Percentiles rank a stretch among this genome's conserved stretches.
Conservation (phyloP, 2,888 invertebrate species). For the Panopea generosa region DNA sequence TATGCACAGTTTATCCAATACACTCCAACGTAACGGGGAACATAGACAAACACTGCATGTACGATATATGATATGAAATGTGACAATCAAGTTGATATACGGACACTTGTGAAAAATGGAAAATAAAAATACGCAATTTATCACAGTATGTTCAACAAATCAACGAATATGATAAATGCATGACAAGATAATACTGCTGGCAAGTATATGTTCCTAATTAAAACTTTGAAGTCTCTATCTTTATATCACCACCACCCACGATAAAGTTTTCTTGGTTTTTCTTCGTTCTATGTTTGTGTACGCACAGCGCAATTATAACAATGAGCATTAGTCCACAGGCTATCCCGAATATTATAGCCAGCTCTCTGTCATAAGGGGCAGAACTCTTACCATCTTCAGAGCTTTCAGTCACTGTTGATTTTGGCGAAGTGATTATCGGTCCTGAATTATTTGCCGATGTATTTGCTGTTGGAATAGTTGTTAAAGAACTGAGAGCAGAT, state of each 20-base stretch:
- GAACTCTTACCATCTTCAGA: not conserved
- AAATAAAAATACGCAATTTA: too few species aligned
- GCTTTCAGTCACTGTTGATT: not conserved
- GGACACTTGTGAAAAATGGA: too few species aligned
- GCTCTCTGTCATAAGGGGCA: slow-evolving; percentile 42
- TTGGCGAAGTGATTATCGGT: not conserved
- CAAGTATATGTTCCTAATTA: too few species aligned
- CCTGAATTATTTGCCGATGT: not conserved
- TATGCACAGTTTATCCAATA: too few species aligned
- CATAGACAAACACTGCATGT: too few species aligned
- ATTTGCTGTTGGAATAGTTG: not conserved
- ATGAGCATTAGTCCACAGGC: slow-evolving; percentile 46
- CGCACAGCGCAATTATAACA: slow-evolving; percentile 34
- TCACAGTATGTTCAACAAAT: too few species aligned
- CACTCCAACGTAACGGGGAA: too few species aligned
- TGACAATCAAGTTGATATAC: too few species aligned
- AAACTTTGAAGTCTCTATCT: slow-evolving; percentile 52
- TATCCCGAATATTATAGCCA: slow-evolving; percentile 55
- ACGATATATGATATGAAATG: too few species aligned
- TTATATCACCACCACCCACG: slow-evolving; percentile 46
- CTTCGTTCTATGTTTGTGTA: slow-evolving; percentile 26
- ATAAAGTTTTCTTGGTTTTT: slow-evolving; percentile 40
- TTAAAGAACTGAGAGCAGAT: not conserved
- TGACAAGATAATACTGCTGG: too few species aligned
- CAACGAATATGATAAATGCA: too few species aligned